These are phyloP conservation scores for Entomyzon cyanotis DNA, from an alignment of 2,113 vertebrate genomes.

Conservation along the genomic window DNA sequence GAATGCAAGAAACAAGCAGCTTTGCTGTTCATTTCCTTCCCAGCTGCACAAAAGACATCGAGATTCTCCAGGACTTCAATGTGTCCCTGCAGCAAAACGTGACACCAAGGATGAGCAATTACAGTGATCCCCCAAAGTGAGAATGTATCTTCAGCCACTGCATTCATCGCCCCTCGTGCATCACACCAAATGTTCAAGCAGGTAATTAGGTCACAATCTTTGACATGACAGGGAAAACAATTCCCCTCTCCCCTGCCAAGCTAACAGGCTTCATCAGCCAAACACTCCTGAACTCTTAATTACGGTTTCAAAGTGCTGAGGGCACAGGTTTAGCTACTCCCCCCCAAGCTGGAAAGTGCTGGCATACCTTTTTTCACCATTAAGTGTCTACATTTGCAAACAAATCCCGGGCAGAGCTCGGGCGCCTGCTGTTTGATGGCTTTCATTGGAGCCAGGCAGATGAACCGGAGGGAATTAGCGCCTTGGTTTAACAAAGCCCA, in stretches of 20 bases:
- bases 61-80: background rate
- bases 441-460: background rate
- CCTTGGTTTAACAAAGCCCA: background rate
- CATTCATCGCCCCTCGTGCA: background rate
- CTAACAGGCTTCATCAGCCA: background rate
- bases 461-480: background rate
- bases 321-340: background rate
- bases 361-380: conserved; percentile 29
- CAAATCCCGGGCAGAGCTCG: background rate
- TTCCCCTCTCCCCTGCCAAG: background rate
- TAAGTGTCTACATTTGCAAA: conserved; percentile 47
- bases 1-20: background rate
- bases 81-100: background rate
- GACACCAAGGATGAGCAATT: background rate
- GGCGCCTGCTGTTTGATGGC: background rate
- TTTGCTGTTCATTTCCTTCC: background rate
- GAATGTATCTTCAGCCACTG: background rate
- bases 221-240: background rate
- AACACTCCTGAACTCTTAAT: background rate
- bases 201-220: background rate
- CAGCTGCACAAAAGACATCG: background rate
- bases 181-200: background rate
- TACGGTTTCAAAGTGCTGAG: background rate
- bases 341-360: background rate
- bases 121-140: background rate